Evolutionary conservation across 2,797 vertebrate species (phyloP), one percentile per base, ranked within the genome.

Genomic region (Nothura maculosa): DNA sequence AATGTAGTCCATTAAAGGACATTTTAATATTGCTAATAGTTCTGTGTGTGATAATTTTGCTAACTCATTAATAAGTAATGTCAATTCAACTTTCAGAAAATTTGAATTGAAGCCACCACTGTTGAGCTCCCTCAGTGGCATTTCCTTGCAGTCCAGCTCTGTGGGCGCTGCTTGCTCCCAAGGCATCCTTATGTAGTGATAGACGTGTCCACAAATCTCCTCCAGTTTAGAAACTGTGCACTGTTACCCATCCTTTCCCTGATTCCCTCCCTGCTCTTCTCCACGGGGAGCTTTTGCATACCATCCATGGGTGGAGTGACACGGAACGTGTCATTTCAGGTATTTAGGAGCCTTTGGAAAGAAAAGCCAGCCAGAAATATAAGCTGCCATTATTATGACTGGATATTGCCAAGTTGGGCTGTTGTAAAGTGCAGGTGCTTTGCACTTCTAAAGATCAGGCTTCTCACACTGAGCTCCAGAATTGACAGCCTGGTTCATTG

Each of bases 171-270:
- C 10, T 34, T 61, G 43, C 27, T 70, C 25, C 0, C 42, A 36
- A 82, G 70, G 21, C 11, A 40, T 3, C 10, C 30, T 85, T 69
- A 38, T 48, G 62, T 79, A 24, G 24, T 8, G 27, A 1, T 14
- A 70, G 38, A 24, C 2, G 32, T 62, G 18, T 22, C 12, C 27
- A 45, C 60, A 34, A 68, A 36, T 74, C 19, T 42, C n/a, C 79
- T 84, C 36, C 40, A n/a, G 2, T 0, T 6, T 1, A n/a, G 30
- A 32, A 72, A 27, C 0, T 1, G 10, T 69, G 34, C 42, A 28
- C 48, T 1, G 0, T 48, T 47, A 52, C 47, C 47, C 61, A 6
- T 45, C 22, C 22, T 68, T 2, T 50, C 27, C 12, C 30, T 62
- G 13, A 25, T 78, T 78, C 22, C 11, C 3, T 8, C 68, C 47